Percentiles rank a stretch among this genome's conserved stretches.
phyloP scores from a whole-genome alignment of 2,797 vertebrate species.

The Sandelia bainsii region DNA sequence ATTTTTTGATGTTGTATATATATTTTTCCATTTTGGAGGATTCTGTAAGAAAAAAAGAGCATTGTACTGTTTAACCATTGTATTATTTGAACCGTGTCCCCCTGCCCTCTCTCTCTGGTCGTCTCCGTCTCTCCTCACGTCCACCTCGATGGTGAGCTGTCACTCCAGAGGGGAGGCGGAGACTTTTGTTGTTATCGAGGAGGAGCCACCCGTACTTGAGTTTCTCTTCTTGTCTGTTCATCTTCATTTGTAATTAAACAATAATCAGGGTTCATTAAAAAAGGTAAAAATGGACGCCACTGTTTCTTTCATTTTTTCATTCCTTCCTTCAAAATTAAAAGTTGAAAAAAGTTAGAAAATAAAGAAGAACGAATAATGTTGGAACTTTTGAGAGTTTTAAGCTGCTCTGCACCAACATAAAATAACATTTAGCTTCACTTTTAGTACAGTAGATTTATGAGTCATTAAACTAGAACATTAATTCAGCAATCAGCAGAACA shows the following conservation, averaged over 20 bases:
- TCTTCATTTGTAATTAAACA: conserved; percentile 88
- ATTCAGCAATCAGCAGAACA: too few species aligned
- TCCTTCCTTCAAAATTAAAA: background rate
- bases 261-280: conserved; percentile 91
- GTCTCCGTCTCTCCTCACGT: conserved; percentile 38
- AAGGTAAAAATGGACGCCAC: conserved; percentile 71
- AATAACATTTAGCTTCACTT: too few species aligned
- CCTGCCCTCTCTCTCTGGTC: conserved; percentile 31
- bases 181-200: conserved; percentile 51
- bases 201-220: conserved; percentile 75
- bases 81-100: conserved; percentile 65
- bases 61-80: conserved; percentile 80
- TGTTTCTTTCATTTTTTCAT: conserved; percentile 25
- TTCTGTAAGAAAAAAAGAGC: conserved; percentile 77
- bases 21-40: conserved; percentile 77
- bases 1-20: conserved; percentile 76
- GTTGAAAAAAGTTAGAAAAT: background rate
- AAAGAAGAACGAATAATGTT: background rate
- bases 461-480: too few species aligned
- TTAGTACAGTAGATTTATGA: too few species aligned
- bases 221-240: conserved; percentile 80
- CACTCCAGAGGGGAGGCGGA: conserved; percentile 55
- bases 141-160: conserved; percentile 62
- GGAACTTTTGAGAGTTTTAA: too few species aligned
- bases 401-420: too few species aligned